Percentiles rank a stretch among this genome's conserved stretches.
phyloP scores from a whole-genome alignment of 2,113 vertebrate species.

The Otolemur garnettii region DNA sequence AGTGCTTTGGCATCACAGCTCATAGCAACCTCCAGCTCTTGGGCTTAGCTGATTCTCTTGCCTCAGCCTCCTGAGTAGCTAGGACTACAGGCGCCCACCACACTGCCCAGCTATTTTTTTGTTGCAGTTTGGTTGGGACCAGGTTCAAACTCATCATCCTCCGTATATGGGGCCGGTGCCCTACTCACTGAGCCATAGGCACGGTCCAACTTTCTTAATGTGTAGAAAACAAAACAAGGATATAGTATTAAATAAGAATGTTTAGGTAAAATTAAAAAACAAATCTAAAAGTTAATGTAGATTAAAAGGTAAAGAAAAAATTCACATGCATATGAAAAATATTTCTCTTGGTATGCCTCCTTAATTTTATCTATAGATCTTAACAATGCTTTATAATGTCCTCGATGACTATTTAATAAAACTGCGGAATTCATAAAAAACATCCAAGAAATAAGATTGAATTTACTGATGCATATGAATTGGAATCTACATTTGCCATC shows the following conservation, averaged over 20 bases:
- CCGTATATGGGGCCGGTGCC: too few relatives aligned
- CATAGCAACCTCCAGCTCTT: too few relatives aligned
- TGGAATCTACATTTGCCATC: constrained; percentile 33
- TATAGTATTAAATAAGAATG: constrained; percentile 7
- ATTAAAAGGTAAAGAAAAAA: constrained; percentile 13
- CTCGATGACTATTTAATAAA: constrained; percentile 49
- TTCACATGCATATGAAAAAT: neutral
- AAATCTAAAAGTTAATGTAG: constrained; percentile 12
- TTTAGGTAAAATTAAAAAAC: constrained; percentile 27
- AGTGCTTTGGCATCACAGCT: too few relatives aligned
- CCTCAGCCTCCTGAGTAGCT: too few relatives aligned
- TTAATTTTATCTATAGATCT: constrained; percentile 51
- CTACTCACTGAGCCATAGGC: too few relatives aligned
- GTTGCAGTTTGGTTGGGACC: too few relatives aligned
- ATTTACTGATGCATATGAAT: constrained; percentile 31
- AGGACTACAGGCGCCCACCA: neutral
- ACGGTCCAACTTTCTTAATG: neutral
- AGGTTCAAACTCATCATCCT: too few relatives aligned
- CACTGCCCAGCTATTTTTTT: neutral
- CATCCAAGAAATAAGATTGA: constrained; percentile 38
- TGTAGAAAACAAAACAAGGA: constrained; percentile 26
- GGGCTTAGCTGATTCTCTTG: too few relatives aligned
- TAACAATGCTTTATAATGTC: constrained; percentile 25
- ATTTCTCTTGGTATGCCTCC: constrained; percentile 6
- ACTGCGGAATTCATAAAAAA: constrained; percentile 3